These are phyloP conservation scores for Nymphalis c-album DNA, from an alignment of 2,888 invertebrate species.

Conservation along the genomic window DNA sequence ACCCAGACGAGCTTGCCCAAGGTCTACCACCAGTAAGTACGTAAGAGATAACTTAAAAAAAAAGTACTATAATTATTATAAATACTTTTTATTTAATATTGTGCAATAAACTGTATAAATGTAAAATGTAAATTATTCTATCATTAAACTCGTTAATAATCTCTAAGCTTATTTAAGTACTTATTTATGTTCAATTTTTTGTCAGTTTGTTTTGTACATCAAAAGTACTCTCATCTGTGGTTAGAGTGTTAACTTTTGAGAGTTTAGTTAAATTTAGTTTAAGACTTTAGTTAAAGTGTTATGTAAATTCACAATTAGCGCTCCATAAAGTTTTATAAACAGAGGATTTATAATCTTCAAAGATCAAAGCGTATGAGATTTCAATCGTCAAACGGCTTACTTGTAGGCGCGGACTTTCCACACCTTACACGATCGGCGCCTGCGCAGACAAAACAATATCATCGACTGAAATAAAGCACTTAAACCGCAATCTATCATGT, in stretches of 20 bases:
- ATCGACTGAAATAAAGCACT: conserved; percentile 69
- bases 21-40: too few species aligned
- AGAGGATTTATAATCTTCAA: conserved; percentile 17
- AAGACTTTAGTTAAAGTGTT: not conserved
- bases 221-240: not conserved
- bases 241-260: not conserved
- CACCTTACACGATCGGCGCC: conserved; percentile 61
- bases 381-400: conserved; percentile 41
- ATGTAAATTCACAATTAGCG: conserved; percentile 27
- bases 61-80: too few species aligned
- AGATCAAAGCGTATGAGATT: conserved; percentile 41
- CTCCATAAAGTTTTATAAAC: conserved; percentile 36
- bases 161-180: conserved; percentile 4
- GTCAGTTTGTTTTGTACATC: too few species aligned
- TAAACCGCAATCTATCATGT: conserved; percentile 63
- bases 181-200: too few species aligned
- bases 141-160: not conserved
- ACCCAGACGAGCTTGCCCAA: too few species aligned
- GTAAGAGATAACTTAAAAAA: too few species aligned
- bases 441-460: conserved; percentile 62
- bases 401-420: conserved; percentile 42
- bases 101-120: too few species aligned
- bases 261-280: too few species aligned
- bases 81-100: too few species aligned
- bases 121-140: too few species aligned